Evolutionary conservation across 2,113 vertebrate genomes (phyloP).

Genomic region (Corvus cornix): DNA sequence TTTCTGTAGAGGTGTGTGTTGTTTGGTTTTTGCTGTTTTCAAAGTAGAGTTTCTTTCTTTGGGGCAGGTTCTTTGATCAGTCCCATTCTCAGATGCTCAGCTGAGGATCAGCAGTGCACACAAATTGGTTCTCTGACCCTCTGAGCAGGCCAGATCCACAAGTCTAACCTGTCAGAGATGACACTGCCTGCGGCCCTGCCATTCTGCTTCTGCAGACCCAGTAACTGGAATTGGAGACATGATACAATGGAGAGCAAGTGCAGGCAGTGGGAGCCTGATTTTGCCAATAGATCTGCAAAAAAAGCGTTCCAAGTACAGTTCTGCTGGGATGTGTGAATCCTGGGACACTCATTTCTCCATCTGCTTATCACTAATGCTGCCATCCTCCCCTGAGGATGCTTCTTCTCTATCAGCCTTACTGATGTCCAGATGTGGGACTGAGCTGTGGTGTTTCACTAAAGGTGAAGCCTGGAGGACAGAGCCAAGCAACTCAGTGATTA

Average conservation of each 20-base stretch:
- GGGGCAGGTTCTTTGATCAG: neutral
- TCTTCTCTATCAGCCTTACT: neutral
- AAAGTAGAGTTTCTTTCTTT: neutral
- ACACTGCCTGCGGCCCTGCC: neutral
- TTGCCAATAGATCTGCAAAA: neutral
- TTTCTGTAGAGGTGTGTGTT: neutral
- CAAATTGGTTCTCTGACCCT: neutral
- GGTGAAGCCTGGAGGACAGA: neutral
- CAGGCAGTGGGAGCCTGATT: neutral
- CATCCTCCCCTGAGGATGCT: neutral
- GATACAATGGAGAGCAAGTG: neutral
- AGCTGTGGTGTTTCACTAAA: neutral
- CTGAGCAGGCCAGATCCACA: neutral
- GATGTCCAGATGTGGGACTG: neutral
- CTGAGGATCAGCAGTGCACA: neutral
- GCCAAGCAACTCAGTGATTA: neutral
- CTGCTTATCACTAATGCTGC: neutral
- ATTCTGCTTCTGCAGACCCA: neutral
- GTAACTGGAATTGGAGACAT: neutral
- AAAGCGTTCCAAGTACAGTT: neutral
- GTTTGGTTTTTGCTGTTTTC: neutral
- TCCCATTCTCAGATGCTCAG: neutral
- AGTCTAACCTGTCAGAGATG: neutral
- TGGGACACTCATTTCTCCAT: neutral
- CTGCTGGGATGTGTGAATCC: neutral